Evolutionary conservation across 2,888 invertebrate genomes (phyloP).

Genomic region (Oscheius myriophilus): DNA sequence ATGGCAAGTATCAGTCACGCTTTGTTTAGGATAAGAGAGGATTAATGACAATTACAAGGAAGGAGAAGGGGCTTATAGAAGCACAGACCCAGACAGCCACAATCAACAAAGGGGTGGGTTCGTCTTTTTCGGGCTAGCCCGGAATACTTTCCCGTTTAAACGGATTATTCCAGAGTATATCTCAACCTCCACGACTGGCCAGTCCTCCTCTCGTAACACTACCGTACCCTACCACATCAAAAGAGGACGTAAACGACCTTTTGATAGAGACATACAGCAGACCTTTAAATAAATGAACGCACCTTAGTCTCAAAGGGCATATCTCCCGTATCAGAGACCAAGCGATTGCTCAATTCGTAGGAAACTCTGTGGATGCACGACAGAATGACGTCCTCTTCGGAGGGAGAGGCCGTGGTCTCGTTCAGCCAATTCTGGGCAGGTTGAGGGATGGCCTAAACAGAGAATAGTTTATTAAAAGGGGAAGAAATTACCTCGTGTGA

Average conservation of each 20-base stretch:
- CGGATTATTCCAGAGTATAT: background rate
- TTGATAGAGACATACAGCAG: conserved; percentile 51
- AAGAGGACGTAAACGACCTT: conserved; percentile 47
- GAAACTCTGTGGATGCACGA: conserved; percentile 34
- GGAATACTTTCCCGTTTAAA: too few species aligned
- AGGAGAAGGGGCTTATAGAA: conserved; percentile 37
- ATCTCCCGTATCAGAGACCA: conserved; percentile 38
- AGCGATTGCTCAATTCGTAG: conserved; percentile 39
- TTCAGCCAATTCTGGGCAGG: background rate
- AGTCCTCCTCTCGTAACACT: conserved; percentile 24
- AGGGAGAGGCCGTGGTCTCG: background rate
- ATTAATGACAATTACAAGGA: conserved; percentile 37
- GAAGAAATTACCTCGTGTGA: too few species aligned
- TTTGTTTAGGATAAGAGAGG: conserved; percentile 51
- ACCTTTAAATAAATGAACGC: conserved; percentile 6
- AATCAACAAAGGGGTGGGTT: background rate
- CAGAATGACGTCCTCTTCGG: conserved; percentile 12
- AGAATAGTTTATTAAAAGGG: background rate
- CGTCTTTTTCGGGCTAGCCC: too few species aligned
- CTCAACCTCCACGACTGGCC: background rate
- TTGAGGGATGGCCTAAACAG: background rate
- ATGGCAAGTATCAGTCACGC: background rate
- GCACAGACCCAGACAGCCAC: conserved; percentile 51
- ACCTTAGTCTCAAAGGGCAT: conserved; percentile 43
- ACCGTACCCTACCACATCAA: conserved; percentile 31